Percentiles rank a stretch among this genome's conserved stretches.
Conservation (phyloP, 2,113 vertebrate species). For the Tenrec ecaudatus region DNA sequence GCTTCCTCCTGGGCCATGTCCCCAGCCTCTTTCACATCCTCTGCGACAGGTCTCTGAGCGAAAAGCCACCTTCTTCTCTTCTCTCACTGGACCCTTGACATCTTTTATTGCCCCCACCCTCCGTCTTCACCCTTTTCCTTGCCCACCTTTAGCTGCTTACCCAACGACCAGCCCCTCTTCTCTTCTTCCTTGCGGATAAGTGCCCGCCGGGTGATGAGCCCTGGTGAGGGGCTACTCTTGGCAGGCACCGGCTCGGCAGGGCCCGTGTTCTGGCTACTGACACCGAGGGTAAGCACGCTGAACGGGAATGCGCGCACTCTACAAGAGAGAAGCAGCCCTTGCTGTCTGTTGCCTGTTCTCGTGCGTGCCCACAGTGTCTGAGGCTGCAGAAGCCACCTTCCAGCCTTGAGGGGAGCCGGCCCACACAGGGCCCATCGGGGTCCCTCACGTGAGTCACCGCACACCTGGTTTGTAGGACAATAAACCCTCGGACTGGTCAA, state of each 20-base stretch:
- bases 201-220: not conserved
- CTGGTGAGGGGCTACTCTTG: not conserved
- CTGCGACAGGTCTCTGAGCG: not conserved
- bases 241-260: not conserved
- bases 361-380: not conserved
- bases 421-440: not conserved
- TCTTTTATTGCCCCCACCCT: not conserved
- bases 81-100: slow-evolving; percentile 10
- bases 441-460: too few species aligned
- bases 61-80: not conserved
- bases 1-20: not conserved
- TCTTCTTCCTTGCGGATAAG: not conserved
- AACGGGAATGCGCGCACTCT: slow-evolving; percentile 42
- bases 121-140: not conserved
- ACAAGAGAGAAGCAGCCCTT: slow-evolving; percentile 20
- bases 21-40: slow-evolving; percentile 1
- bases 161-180: not conserved
- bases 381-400: not conserved
- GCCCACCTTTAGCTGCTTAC: not conserved
- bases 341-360: slow-evolving; percentile 29
- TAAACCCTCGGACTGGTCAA: too few species aligned
- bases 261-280: not conserved
- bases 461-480: not conserved
- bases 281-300: not conserved
- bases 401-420: not conserved